These are phyloP conservation scores for Petrophora chlorosata DNA, from an alignment of 2,888 invertebrate genomes.

Conservation along the genomic window DNA sequence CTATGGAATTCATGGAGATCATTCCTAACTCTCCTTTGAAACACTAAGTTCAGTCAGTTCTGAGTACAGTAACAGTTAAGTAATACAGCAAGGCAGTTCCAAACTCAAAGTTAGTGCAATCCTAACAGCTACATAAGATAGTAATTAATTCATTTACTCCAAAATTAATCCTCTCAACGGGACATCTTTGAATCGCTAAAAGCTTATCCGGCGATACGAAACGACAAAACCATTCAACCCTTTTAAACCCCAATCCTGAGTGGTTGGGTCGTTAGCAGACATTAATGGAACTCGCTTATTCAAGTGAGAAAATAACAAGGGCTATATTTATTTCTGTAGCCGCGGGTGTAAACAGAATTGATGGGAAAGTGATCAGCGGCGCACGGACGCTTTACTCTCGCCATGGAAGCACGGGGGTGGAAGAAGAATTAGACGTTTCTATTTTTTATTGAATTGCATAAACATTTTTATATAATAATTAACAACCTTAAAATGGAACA, in stretches of 20 bases:
- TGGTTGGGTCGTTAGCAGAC: conserved; percentile 82
- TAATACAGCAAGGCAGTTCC: too few species aligned
- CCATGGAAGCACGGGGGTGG: too few species aligned
- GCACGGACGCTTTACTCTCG: too few species aligned
- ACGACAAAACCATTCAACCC: conserved; percentile 75
- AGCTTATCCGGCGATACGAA: conserved; percentile 81
- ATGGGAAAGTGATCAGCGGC: conserved; percentile 22
- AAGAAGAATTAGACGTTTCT: too few species aligned
- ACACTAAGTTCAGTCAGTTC: too few species aligned
- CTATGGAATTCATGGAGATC: too few species aligned
- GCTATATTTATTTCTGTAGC: conserved; percentile 33
- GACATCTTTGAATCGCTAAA: conserved; percentile 80
- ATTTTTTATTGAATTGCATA: too few species aligned
- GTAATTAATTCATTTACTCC: conserved; percentile 58
- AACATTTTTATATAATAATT: too few species aligned
- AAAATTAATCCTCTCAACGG: conserved; percentile 57
- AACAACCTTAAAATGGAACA: too few species aligned
- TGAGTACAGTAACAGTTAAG: background rate
- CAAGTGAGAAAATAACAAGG: conserved; percentile 80
- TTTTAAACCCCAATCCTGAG: conserved; percentile 82
- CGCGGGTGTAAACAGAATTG: conserved; percentile 21
- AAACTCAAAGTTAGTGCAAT: too few species aligned
- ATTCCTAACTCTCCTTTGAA: too few species aligned
- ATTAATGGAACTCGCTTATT: conserved; percentile 80
- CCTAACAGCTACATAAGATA: conserved; percentile 2